Evolutionary conservation across 2,888 invertebrate species (phyloP).

Genomic region (Minunthozetes semirufus): DNA sequence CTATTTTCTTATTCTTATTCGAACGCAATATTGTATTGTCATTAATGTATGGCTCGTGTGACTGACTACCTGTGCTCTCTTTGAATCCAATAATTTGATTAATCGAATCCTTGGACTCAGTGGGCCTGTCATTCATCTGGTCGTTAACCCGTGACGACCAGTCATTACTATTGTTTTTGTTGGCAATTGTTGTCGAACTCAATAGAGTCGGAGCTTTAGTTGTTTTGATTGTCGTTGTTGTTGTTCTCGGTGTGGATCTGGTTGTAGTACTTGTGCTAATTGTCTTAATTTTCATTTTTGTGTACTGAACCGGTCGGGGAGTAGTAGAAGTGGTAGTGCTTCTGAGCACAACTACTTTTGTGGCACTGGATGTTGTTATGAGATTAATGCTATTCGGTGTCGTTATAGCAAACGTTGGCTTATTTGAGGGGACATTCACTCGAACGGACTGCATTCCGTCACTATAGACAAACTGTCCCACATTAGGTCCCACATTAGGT

Average conservation of each 20-base stretch:
- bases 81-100: not conserved
- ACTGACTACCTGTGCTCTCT: conserved; percentile 1
- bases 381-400: conserved; percentile 7
- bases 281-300: conserved; percentile 23
- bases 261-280: conserved; percentile 10
- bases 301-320: conserved; percentile 3
- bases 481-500: no score
- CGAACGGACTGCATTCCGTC: conserved; percentile 39
- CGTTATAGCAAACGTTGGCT: not conserved
- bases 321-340: not conserved
- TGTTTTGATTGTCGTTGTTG: conserved; percentile 27
- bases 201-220: not conserved
- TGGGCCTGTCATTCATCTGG: not conserved
- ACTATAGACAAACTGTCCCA: conserved; percentile 38
- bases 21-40: not conserved
- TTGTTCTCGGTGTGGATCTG: not conserved
- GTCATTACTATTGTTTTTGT: conserved; percentile 20
- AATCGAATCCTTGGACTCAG: not conserved
- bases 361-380: not conserved
- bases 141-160: conserved; percentile 18
- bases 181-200: conserved; percentile 1
- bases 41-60: not conserved
- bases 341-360: not conserved
- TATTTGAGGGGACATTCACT: conserved; percentile 37
- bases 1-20: not conserved